Conservation (phyloP, 2,797 vertebrate species). For the Scarus forsteni region DNA sequence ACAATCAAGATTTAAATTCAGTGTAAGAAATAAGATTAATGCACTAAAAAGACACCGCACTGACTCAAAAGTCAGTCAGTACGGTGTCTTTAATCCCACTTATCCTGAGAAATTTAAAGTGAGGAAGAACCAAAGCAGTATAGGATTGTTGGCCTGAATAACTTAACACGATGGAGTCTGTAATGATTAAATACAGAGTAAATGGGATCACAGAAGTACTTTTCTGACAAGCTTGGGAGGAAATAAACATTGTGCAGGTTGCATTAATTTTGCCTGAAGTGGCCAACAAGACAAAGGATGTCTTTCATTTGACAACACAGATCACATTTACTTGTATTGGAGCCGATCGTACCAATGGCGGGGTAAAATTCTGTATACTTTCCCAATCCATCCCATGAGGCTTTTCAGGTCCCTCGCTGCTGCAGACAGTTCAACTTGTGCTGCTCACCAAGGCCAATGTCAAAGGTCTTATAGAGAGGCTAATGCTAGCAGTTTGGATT, state of each 20-base stretch:
- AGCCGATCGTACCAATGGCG: slow-evolving; percentile 99
- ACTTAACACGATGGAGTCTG: slow-evolving; percentile 47
- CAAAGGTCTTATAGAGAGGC: slow-evolving; percentile 93
- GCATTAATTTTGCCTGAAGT: slow-evolving; percentile 87
- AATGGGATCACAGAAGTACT: slow-evolving; percentile 49
- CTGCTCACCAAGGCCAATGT: slow-evolving; percentile 99
- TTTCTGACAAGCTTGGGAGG: slow-evolving; percentile 45
- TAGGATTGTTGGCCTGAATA: slow-evolving; percentile 68
- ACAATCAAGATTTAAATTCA: slow-evolving; percentile 32
- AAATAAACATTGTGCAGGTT: slow-evolving; percentile 57
- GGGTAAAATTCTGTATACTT: slow-evolving; percentile 99
- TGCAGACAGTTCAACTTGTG: slow-evolving; percentile 99
- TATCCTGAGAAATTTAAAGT: slow-evolving; percentile 53
- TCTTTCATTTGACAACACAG: slow-evolving; percentile 95
- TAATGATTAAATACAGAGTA: slow-evolving; percentile 58
- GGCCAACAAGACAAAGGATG: slow-evolving; percentile 90
- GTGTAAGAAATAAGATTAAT: slow-evolving; percentile 35
- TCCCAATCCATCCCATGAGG: slow-evolving; percentile 99
- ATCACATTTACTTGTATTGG: slow-evolving; percentile 97
- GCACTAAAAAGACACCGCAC: slow-evolving; percentile 55
- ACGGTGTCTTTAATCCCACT: slow-evolving; percentile 60
- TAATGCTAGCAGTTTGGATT: slow-evolving; percentile 84
- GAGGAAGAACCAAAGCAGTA: slow-evolving; percentile 66
- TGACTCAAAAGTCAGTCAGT: slow-evolving; percentile 33
- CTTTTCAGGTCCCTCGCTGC: slow-evolving; percentile 99